Base-by-base conservation (phyloP, 2,888 invertebrate genomes). In the Acleris literana region DNA sequence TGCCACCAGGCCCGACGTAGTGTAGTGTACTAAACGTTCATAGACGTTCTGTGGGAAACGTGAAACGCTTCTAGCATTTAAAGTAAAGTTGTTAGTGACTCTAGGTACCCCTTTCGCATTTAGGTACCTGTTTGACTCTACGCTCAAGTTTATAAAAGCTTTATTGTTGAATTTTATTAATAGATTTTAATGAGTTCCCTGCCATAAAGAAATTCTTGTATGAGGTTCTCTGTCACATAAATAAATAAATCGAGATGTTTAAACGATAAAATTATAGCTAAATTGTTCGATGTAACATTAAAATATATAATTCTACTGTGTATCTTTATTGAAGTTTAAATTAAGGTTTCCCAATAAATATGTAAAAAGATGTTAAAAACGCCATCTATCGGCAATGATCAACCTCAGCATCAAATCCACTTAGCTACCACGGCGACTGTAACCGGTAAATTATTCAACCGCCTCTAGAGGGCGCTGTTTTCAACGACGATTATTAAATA, bases 81-180 rank as follows among this genome's bases (percentile, higher is more conserved):
- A 86, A 80, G 79, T 86, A 84, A 86, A 80, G 79, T 86, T 85
- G 85, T 88, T 90, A 90, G 89, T 86, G 86, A 84, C 80, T 79
- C 81, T 87, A 84, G 88, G 89, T 88, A 85, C 85, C 86, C 82
- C 77, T 72, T 82, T 81, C 80, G 87, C 88, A 83, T 85, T 78
- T 87, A 88, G 87, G 88, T 88, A 88, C 88, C 86, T 81, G 82
- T 87, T 89, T 79, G 77, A 84, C 82, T 88, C 86, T 89, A 88
- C 88, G 92, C 91, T 91, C 91, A 92, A 91, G 80, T 88, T 90
- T 87, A 83, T 85, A 83, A 88, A 89, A 83, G 92, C 92, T 92
- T 92, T 90, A 91, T 88, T 90, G 89, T 92, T 91, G 78, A 82
- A 79, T 81, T 87, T 90, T 86, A 87, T 88, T 86, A 75, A 86